These are phyloP conservation scores for Pungitius pungitius DNA, from an alignment of 2,113 vertebrate species.

Conservation along the genomic window DNA sequence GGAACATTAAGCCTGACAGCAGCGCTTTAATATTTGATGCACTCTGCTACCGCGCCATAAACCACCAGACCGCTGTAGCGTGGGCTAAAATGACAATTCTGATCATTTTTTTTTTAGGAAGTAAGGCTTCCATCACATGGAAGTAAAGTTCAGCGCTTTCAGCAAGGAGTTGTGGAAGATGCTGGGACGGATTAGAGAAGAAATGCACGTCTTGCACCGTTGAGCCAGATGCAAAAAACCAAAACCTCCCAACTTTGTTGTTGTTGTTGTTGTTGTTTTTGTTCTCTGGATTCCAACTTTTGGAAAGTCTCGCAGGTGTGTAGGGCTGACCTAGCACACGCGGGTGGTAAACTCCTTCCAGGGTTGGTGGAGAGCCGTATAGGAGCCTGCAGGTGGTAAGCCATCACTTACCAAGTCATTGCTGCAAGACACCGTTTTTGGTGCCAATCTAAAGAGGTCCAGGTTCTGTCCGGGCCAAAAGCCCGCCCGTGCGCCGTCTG, in stretches of 20 bases:
- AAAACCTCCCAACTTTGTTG: slow-evolving; percentile 8
- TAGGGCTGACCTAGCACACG: slow-evolving; percentile 16
- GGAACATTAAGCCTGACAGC: slow-evolving; percentile 76
- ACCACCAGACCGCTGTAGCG: slow-evolving; percentile 54
- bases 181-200: slow-evolving; percentile 28
- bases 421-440: slow-evolving; percentile 27
- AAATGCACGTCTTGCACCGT: slow-evolving; percentile 25
- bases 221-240: slow-evolving; percentile 28
- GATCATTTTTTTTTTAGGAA: slow-evolving; percentile 59
- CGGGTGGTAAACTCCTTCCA: slow-evolving; percentile 37
- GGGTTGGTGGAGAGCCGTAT: not conserved
- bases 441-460: slow-evolving; percentile 48
- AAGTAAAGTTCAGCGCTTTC: slow-evolving; percentile 21
- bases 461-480: slow-evolving; percentile 38
- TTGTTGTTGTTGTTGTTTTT: too few relatives aligned
- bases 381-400: not conserved
- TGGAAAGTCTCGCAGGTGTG: slow-evolving; percentile 18
- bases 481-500: slow-evolving; percentile 15
- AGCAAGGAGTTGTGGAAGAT: slow-evolving; percentile 17
- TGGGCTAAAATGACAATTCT: slow-evolving; percentile 54
- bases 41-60: slow-evolving; percentile 65
- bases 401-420: slow-evolving; percentile 19
- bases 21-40: slow-evolving; percentile 76
- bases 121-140: slow-evolving; percentile 36
- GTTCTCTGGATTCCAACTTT: slow-evolving; percentile 22